Evolutionary conservation across 92 coral and sea anemone genomes (phyloP).

Genomic region (Paragorgia papillata): DNA sequence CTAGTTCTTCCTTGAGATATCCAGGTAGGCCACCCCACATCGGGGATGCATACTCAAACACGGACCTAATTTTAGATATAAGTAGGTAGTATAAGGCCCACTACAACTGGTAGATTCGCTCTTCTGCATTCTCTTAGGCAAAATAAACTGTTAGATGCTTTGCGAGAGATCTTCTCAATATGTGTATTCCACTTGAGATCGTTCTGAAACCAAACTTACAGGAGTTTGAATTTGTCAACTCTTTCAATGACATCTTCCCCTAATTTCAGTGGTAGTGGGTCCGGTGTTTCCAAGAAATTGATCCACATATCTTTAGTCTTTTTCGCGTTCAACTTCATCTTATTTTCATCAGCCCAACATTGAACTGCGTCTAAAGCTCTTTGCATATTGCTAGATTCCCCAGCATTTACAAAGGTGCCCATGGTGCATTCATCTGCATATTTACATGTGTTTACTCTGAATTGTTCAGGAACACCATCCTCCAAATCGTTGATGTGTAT

Average conservation of each 20-base stretch:
- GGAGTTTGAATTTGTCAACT: conserved; percentile 48
- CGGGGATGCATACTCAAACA: conserved; percentile 51
- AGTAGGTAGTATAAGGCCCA: conserved; percentile 20
- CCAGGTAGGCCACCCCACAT: conserved; percentile 52
- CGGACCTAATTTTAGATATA: neutral
- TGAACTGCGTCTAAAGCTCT: conserved; percentile 21
- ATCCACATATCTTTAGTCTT: conserved; percentile 51
- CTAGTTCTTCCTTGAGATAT: conserved; percentile 27
- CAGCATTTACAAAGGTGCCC: neutral
- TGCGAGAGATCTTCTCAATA: no score
- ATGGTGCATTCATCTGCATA: conserved; percentile 54
- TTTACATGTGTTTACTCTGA: conserved; percentile 15
- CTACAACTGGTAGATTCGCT: conserved; percentile 55
- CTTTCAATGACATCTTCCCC: conserved; percentile 49
- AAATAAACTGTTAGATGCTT: no score
- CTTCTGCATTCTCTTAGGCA: no score
- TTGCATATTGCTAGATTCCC: conserved; percentile 29
- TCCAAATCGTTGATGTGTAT: conserved; percentile 37
- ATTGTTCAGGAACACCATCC: conserved; percentile 27
- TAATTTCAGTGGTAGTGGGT: conserved; percentile 4
- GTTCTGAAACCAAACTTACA: conserved; percentile 53
- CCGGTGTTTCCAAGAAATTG: conserved; percentile 3
- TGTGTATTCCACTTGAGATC: conserved; percentile 62
- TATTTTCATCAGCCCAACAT: conserved; percentile 23
- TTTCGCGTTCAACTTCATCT: no score